phyloP scores from a whole-genome alignment of 2,888 invertebrate species.

The Hirudinaria manillensis region DNA sequence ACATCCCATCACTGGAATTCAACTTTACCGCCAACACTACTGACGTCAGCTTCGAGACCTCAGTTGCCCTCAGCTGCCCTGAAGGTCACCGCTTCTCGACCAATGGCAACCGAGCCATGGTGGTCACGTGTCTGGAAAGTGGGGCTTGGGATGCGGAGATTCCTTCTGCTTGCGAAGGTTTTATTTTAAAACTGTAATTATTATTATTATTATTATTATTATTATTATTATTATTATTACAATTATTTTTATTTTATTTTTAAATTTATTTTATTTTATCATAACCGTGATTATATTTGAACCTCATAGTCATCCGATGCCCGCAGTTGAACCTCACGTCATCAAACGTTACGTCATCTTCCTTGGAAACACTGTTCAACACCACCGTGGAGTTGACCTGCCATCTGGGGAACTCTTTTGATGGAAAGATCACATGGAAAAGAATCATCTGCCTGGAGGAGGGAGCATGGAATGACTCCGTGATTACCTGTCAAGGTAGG shows the following conservation, averaged over 20 bases:
- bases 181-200: not conserved
- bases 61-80: not conserved
- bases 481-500: not conserved
- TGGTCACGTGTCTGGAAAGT: constrained; percentile 1
- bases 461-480: constrained; percentile 18
- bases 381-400: not conserved
- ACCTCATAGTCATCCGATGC: constrained; percentile 6
- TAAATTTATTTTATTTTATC: too few species aligned
- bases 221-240: too few species aligned
- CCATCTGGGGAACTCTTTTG: constrained; percentile 6
- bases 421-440: not conserved
- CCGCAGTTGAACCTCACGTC: not conserved
- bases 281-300: too few species aligned
- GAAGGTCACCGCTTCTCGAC: not conserved
- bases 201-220: too few species aligned
- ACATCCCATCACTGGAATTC: not conserved
- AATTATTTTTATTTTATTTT: too few species aligned
- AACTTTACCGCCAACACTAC: not conserved
- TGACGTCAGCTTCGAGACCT: not conserved
- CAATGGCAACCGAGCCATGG: not conserved
- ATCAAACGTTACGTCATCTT: constrained; percentile 1
- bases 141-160: not conserved
- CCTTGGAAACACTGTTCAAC: not conserved
- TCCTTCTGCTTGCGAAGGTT: not conserved
- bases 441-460: not conserved